Percentiles rank a stretch among this genome's conserved stretches.
phyloP scores from a whole-genome alignment of 2,797 vertebrate genomes.

The Nannoperca obscura region DNA sequence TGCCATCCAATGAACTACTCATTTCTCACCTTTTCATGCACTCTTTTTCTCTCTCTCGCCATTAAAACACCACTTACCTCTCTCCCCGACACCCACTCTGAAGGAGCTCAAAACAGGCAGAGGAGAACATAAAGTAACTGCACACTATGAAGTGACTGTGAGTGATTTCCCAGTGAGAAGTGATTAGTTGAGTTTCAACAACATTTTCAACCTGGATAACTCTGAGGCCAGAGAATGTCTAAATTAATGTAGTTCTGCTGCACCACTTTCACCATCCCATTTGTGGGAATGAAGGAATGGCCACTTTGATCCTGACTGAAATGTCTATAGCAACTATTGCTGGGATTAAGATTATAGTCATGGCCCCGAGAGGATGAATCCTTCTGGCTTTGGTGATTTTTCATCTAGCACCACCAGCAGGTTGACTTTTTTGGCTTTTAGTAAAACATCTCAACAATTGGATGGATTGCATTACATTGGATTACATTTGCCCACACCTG shows the following conservation, averaged over 20 bases:
- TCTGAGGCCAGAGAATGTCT: slow-evolving; percentile 3
- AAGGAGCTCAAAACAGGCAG: slow-evolving; percentile 21
- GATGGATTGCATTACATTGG: no score
- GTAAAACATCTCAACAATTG: not conserved
- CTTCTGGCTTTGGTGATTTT: not conserved
- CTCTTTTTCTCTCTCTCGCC: slow-evolving; percentile 46
- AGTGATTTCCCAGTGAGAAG: slow-evolving; percentile 41
- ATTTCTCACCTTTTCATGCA: slow-evolving; percentile 72
- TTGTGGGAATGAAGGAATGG: not conserved
- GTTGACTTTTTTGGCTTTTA: not conserved
- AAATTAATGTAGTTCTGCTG: slow-evolving; percentile 7
- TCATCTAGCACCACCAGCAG: not conserved
- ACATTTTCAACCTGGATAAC: slow-evolving; percentile 9
- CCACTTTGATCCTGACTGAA: not conserved
- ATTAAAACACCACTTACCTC: slow-evolving; percentile 61
- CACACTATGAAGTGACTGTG: slow-evolving; percentile 42
- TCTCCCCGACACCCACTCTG: slow-evolving; percentile 32
- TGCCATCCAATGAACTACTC: slow-evolving; percentile 67
- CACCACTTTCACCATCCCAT: not conserved
- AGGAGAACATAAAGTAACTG: slow-evolving; percentile 41
- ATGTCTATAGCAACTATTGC: not conserved
- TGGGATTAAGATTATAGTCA: not conserved
- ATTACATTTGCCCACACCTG: no score
- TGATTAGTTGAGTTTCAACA: slow-evolving; percentile 34
- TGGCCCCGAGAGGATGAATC: not conserved